These are phyloP conservation scores for Eubasilissa splendida DNA, from an alignment of 2,888 invertebrate genomes.

Conservation along the genomic window DNA sequence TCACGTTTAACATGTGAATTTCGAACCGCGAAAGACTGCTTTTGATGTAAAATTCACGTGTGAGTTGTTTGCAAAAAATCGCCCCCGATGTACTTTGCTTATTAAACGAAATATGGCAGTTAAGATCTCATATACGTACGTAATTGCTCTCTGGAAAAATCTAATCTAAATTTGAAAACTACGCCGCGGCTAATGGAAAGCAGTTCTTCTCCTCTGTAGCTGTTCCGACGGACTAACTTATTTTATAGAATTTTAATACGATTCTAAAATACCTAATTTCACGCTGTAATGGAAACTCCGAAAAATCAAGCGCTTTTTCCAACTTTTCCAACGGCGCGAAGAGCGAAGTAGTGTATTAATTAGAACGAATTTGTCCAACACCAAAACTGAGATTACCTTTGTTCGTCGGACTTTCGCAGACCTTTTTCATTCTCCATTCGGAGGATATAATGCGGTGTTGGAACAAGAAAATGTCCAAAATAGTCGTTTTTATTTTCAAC, in stretches of 20 bases:
- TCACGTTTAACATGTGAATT: no score
- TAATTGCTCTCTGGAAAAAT: no score
- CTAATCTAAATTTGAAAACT: background rate
- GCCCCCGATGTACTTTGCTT: no score
- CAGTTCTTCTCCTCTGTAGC: background rate
- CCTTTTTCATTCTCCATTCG: no score
- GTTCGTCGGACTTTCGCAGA: background rate
- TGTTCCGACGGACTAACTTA: background rate
- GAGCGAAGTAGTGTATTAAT: background rate
- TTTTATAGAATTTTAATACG: slow-evolving; percentile 23
- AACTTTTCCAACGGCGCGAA: background rate
- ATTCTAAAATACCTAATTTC: background rate
- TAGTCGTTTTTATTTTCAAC: no score
- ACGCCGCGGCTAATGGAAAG: background rate
- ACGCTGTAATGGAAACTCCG: slow-evolving; percentile 3
- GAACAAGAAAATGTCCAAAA: background rate
- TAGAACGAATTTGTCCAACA: slow-evolving; percentile 32
- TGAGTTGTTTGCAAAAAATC: no score
- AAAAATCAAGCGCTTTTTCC: background rate
- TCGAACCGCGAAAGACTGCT: no score
- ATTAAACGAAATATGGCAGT: no score
- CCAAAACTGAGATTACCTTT: slow-evolving; percentile 15
- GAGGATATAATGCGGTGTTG: background rate
- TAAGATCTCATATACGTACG: no score
- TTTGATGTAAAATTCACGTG: no score